A percentile compares a stretch with the other conserved stretches of the same genome.
Conservation (phyloP, 2,888 invertebrate genomes). For the Pomacea canaliculata region DNA sequence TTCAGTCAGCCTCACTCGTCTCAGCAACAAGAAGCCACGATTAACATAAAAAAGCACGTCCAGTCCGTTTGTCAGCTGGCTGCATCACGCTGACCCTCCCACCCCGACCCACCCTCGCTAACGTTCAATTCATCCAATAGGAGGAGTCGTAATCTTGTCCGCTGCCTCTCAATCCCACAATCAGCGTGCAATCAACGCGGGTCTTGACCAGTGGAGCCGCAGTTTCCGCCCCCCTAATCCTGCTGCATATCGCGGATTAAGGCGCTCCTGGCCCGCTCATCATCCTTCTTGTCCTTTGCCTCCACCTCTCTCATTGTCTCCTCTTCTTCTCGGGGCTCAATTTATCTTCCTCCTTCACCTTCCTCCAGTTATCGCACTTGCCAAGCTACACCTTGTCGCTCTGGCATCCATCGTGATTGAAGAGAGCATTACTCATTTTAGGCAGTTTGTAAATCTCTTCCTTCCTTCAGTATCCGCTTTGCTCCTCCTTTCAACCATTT, state of each 20-base stretch:
- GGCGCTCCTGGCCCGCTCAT: background rate
- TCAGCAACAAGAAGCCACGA: too few relatives aligned
- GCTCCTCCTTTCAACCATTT: background rate
- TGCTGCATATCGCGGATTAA: background rate
- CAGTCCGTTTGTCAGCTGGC: too few relatives aligned
- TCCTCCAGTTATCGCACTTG: background rate
- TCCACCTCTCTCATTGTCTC: background rate
- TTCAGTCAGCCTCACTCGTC: too few relatives aligned
- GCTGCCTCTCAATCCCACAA: too few relatives aligned
- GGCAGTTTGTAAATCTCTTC: background rate
- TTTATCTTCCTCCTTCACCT: background rate
- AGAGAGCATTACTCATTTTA: slow-evolving; percentile 2
- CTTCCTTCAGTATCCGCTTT: background rate
- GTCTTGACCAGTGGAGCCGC: too few relatives aligned
- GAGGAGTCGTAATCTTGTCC: too few relatives aligned
- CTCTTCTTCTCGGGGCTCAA: background rate
- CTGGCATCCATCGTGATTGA: slow-evolving; percentile 28
- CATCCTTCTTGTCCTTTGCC: background rate
- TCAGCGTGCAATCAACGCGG: too few relatives aligned
- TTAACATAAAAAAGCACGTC: too few relatives aligned
- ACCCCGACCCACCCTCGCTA: too few relatives aligned
- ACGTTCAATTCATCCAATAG: too few relatives aligned
- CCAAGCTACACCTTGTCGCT: slow-evolving; percentile 12
- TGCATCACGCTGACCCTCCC: too few relatives aligned
- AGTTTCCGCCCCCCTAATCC: background rate